These are phyloP conservation scores for Hydroisotoma schaefferi DNA, from an alignment of 2,888 invertebrate species.

Conservation along the genomic window DNA sequence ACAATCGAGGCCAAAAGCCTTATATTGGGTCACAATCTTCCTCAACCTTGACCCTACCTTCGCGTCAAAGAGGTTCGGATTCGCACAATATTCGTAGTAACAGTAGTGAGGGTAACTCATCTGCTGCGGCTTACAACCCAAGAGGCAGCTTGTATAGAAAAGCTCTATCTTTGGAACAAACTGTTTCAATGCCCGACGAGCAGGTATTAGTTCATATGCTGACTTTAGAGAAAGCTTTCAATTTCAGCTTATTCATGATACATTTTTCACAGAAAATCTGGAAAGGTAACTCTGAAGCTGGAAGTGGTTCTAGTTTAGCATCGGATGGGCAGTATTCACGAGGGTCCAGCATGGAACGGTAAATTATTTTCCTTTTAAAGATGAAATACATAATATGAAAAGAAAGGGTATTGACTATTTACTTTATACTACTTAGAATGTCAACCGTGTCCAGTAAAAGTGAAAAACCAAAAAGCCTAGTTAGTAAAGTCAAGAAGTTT, in stretches of 20 bases:
- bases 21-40: conserved; percentile 33
- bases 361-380: too few relatives aligned
- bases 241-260: conserved; percentile 3
- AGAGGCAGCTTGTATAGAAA: conserved; percentile 61
- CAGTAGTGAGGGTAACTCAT: conserved; percentile 50
- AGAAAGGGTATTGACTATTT: too few relatives aligned
- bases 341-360: conserved; percentile 76
- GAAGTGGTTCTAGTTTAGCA: conserved; percentile 78
- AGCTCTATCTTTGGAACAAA: conserved; percentile 70
- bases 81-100: conserved; percentile 33
- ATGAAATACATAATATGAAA: too few relatives aligned
- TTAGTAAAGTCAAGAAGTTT: conserved; percentile 74
- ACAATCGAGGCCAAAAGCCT: conserved; percentile 16
- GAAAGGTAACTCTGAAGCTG: conserved; percentile 69
- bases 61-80: conserved; percentile 25
- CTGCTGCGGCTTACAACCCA: conserved; percentile 41
- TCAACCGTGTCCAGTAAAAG: conserved; percentile 83
- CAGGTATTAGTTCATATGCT: conserved; percentile 48
- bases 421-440: too few relatives aligned
- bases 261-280: conserved; percentile 64
- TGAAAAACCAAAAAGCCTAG: conserved; percentile 77
- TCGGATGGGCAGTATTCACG: conserved; percentile 63
- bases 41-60: conserved; percentile 45
- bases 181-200: conserved; percentile 54
- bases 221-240: background rate